Evolutionary conservation across 2,113 vertebrate species (phyloP).

Genomic region (Onychorhynchus coronatus): DNA sequence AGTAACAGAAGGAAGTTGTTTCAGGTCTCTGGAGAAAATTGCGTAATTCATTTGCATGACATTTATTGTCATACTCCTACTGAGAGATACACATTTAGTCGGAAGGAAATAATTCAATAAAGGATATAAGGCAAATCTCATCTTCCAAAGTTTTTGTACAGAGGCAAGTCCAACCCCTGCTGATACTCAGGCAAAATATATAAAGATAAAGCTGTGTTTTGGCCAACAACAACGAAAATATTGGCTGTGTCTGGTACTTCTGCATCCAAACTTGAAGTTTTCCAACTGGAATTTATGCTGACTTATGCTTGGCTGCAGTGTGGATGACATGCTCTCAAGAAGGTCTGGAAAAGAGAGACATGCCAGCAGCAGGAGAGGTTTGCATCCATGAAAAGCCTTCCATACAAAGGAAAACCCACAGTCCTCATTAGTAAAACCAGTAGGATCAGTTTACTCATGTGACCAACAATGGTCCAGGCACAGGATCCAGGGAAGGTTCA

Average conservation of each 20-base stretch:
- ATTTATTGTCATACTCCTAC: not conserved
- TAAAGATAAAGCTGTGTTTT: not conserved
- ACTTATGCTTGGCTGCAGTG: not conserved
- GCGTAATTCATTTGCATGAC: constrained; percentile 40
- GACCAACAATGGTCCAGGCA: not conserved
- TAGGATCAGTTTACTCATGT: not conserved
- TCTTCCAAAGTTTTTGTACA: not conserved
- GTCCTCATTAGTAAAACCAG: not conserved
- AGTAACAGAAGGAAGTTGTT: not conserved
- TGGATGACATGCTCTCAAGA: not conserved
- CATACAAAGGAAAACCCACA: not conserved
- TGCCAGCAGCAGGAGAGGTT: not conserved
- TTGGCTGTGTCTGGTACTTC: not conserved
- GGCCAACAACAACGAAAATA: not conserved
- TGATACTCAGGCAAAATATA: not conserved
- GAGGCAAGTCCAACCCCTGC: not conserved
- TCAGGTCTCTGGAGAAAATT: not conserved
- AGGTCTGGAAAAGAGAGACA: not conserved
- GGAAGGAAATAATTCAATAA: constrained; percentile 13
- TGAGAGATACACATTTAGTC: not conserved
- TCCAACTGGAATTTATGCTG: not conserved
- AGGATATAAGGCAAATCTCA: not conserved
- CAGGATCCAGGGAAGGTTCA: not conserved
- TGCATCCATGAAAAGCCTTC: not conserved
- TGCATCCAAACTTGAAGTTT: not conserved